These are phyloP conservation scores for Drosophila affinis DNA, from an alignment of 2,888 invertebrate genomes.

Conservation along the genomic window DNA sequence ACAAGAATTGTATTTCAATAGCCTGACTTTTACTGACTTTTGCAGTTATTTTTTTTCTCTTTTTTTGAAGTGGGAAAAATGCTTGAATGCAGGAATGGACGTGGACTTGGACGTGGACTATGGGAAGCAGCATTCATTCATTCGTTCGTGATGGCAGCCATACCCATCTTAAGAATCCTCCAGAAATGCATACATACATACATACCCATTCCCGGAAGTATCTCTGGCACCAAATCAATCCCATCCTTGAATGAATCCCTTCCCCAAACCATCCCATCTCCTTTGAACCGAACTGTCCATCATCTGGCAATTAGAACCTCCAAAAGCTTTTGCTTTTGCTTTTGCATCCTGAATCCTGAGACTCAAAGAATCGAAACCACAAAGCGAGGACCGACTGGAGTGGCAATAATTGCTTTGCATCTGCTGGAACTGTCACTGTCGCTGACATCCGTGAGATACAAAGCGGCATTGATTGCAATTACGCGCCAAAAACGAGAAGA, in stretches of 20 bases:
- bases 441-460: constrained; percentile 47
- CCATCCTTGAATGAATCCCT: neutral
- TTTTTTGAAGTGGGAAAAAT: neutral
- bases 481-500: constrained; percentile 60
- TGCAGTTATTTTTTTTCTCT: neutral
- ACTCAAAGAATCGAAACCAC: neutral
- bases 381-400: neutral
- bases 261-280: no score
- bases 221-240: neutral
- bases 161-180: neutral
- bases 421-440: constrained; percentile 31
- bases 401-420: constrained; percentile 32
- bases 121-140: neutral
- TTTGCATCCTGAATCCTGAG: constrained; percentile 13
- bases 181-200: no score
- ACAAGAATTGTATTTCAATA: constrained; percentile 61
- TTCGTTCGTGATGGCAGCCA: neutral
- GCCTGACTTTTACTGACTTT: constrained; percentile 53
- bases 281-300: neutral
- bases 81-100: neutral
- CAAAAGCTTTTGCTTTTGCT: neutral
- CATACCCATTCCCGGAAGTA: neutral
- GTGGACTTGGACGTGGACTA: neutral
- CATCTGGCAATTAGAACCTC: constrained; percentile 30
- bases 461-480: constrained; percentile 66